phyloP scores from a whole-genome alignment of 2,888 invertebrate species.

The Idaea aversata region DNA sequence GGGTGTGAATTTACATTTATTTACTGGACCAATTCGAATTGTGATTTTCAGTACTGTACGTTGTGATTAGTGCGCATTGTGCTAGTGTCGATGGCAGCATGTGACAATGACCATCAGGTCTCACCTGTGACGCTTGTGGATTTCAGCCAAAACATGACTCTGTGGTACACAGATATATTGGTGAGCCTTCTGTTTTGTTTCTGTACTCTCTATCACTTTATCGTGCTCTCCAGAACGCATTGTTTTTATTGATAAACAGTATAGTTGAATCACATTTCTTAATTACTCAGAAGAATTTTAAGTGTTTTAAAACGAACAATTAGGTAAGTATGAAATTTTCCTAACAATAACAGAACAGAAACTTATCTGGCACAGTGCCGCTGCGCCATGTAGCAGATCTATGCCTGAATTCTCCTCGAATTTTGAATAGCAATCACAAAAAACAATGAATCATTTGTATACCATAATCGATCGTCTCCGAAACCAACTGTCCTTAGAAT shows the following conservation, averaged over 20 bases:
- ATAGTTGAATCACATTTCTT: constrained; percentile 5
- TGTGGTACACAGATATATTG: constrained; percentile 77
- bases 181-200: constrained; percentile 51
- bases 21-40: constrained; percentile 34
- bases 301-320: background rate
- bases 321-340: background rate
- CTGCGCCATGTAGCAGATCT: background rate
- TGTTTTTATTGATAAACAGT: background rate
- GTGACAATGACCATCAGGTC: constrained; percentile 67
- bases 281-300: background rate
- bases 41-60: constrained; percentile 35
- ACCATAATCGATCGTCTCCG: background rate
- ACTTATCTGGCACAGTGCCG: background rate
- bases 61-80: constrained; percentile 53
- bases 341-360: background rate
- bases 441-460: background rate
- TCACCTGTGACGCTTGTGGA: constrained; percentile 70
- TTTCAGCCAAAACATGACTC: constrained; percentile 74
- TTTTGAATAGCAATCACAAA: background rate
- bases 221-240: background rate
- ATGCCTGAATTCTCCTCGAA: background rate
- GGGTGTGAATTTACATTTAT: constrained; percentile 36
- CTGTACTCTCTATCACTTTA: constrained; percentile 4
- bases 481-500: constrained; percentile 16
- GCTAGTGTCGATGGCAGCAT: constrained; percentile 51